Conservation (phyloP, 2,797 vertebrate species). For the Ispidina picta region DNA sequence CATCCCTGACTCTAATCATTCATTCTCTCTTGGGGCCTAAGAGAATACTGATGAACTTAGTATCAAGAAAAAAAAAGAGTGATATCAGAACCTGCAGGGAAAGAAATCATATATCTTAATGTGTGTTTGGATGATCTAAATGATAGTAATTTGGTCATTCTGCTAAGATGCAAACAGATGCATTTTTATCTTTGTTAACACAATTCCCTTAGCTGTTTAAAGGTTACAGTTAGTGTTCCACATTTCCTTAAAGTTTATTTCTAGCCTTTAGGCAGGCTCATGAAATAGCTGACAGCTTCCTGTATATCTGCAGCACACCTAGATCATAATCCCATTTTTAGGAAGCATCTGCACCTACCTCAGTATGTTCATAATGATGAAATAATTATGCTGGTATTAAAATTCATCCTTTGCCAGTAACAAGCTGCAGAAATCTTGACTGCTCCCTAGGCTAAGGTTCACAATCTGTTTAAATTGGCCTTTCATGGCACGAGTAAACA, state of each 20-base stretch:
- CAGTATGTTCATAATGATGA: slow-evolving; percentile 38
- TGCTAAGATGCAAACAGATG: neutral
- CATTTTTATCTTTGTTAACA: neutral
- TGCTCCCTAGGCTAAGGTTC: slow-evolving; percentile 56
- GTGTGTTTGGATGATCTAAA: neutral
- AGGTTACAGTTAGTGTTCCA: neutral
- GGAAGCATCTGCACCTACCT: slow-evolving; percentile 5
- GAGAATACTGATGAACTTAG: neutral
- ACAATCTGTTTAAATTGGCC: slow-evolving; percentile 59
- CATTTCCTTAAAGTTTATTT: slow-evolving; percentile 23
- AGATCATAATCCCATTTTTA: slow-evolving; percentile 28
- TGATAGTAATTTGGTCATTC: neutral
- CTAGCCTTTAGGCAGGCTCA: neutral
- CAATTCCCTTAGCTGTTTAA: slow-evolving; percentile 8
- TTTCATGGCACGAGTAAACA: slow-evolving; percentile 52
- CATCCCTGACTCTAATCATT: neutral
- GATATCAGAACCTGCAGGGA: neutral
- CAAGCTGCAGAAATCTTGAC: slow-evolving; percentile 34
- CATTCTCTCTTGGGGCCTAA: neutral
- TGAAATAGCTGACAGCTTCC: slow-evolving; percentile 30
- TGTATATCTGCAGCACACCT: neutral
- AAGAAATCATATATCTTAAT: neutral
- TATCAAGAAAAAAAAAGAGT: neutral
- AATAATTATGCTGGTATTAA: slow-evolving; percentile 56
- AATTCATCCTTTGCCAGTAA: slow-evolving; percentile 50